Percentiles rank a stretch among this genome's conserved stretches.
These are phyloP conservation scores for Epinephelus coioides DNA, from an alignment of 2,797 vertebrate genomes.

Conservation along the genomic window DNA sequence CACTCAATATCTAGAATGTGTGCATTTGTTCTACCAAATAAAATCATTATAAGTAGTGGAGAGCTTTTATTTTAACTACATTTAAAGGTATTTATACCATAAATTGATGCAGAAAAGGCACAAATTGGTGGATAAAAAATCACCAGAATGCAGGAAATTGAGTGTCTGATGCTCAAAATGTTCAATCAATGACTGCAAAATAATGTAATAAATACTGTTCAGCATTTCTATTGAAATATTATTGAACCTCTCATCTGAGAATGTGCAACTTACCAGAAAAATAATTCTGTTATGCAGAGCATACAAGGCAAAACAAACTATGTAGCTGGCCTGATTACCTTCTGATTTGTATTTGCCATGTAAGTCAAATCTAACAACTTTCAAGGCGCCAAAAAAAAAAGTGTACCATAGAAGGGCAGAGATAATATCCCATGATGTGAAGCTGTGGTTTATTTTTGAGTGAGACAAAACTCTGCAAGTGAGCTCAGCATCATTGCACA, in stretches of 20 bases:
- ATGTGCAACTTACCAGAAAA: background rate
- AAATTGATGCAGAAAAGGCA: no score
- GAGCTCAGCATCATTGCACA: conserved; percentile 65
- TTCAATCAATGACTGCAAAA: background rate
- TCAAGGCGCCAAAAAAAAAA: background rate
- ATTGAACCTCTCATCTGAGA: background rate
- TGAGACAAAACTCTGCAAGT: conserved; percentile 49
- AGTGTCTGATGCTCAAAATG: no score
- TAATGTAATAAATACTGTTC: background rate
- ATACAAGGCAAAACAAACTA: background rate
- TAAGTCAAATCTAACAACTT: background rate
- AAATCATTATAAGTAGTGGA: no score
- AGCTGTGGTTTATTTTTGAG: background rate
- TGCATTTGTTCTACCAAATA: no score
- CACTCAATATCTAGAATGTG: no score
- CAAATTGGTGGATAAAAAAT: no score
- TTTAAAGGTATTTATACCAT: no score
- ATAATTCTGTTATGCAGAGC: background rate
- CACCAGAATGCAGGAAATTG: no score
- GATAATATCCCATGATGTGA: conserved; percentile 19
- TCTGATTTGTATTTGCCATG: background rate
- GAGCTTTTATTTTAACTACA: no score
- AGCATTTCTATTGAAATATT: background rate
- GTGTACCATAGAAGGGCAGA: background rate
- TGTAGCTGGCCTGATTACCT: background rate